A percentile compares a stretch with the other conserved stretches of the same genome.
These are phyloP conservation scores for Siderastrea siderea DNA, from an alignment of 92 coral and sea anemone genomes.

Conservation along the genomic window DNA sequence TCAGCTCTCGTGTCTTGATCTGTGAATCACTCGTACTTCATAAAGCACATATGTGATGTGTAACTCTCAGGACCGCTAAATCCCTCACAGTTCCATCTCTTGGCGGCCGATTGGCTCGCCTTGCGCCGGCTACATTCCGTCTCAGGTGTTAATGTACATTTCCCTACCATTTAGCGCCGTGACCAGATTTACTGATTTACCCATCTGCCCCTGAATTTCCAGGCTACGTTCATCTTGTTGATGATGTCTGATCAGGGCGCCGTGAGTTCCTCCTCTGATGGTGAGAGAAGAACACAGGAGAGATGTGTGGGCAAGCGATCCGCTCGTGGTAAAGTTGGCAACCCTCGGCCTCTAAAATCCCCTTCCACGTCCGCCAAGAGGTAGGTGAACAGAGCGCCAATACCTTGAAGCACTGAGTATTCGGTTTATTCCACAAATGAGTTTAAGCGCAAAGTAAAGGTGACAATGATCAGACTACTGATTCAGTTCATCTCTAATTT, in stretches of 20 bases:
- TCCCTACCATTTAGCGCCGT: conserved; percentile 3
- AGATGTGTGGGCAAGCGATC: conserved; percentile 23
- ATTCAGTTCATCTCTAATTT: conserved; percentile 74
- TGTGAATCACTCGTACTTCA: not conserved
- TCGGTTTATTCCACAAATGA: not conserved
- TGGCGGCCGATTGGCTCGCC: not conserved
- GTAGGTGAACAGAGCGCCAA: conserved; percentile 8
- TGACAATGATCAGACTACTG: conserved; percentile 2
- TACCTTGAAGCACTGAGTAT: not conserved
- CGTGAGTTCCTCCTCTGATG: conserved; percentile 35
- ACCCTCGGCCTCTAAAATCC: conserved; percentile 54
- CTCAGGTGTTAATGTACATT: conserved; percentile 12
- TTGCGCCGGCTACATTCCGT: not conserved
- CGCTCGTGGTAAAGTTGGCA: not conserved
- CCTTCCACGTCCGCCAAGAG: conserved; percentile 69
- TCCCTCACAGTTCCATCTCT: not conserved
- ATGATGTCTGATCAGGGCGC: conserved; percentile 32
- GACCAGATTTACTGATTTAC: conserved; percentile 23
- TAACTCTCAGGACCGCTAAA: not conserved
- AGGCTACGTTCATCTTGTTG: conserved; percentile 1
- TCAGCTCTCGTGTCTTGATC: not conserved
- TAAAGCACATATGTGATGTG: not conserved
- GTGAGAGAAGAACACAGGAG: conserved; percentile 35
- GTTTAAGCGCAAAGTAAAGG: not conserved
- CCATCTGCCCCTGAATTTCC: conserved; percentile 15